Evolutionary conservation across 2,113 vertebrate species (phyloP).

Genomic region (Plotosus lineatus): DNA sequence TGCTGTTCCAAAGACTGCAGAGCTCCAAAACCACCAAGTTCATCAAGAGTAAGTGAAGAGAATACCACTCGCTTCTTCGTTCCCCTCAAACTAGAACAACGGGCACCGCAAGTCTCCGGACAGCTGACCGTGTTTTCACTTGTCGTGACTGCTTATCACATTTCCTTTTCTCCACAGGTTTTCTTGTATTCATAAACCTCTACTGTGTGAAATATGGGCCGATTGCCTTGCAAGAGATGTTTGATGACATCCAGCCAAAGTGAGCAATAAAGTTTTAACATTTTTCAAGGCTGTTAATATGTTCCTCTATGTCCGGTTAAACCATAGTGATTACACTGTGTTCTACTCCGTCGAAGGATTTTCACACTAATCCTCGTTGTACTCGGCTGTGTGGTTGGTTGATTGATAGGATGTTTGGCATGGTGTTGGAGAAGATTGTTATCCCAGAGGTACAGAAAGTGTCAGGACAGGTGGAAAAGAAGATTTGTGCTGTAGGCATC

Average conservation of each 20-base stretch:
- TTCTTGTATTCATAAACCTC: slow-evolving; percentile 95
- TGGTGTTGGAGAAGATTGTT: slow-evolving; percentile 98
- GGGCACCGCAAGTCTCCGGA: neutral
- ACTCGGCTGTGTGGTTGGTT: too few species aligned
- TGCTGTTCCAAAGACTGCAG: slow-evolving; percentile 96
- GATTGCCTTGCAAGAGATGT: slow-evolving; percentile 93
- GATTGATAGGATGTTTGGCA: slow-evolving; percentile 92
- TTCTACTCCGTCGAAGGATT: too few species aligned
- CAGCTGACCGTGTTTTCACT: neutral
- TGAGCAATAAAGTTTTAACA: slow-evolving; percentile 66
- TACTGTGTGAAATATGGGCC: slow-evolving; percentile 94
- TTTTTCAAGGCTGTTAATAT: neutral
- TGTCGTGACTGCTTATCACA: neutral
- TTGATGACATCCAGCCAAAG: slow-evolving; percentile 98
- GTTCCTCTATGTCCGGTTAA: neutral
- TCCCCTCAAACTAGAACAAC: neutral
- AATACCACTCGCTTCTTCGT: neutral
- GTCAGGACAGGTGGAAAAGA: slow-evolving; percentile 93
- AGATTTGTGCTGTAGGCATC: slow-evolving; percentile 97
- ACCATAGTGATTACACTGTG: neutral
- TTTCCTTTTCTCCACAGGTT: slow-evolving; percentile 74
- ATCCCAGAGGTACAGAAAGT: slow-evolving; percentile 99
- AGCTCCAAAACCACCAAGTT: slow-evolving; percentile 99
- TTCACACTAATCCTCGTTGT: too few species aligned
- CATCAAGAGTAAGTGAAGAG: slow-evolving; percentile 88